phyloP scores from a whole-genome alignment of 23 tunicate genomes.

The Diplosoma virens region DNA sequence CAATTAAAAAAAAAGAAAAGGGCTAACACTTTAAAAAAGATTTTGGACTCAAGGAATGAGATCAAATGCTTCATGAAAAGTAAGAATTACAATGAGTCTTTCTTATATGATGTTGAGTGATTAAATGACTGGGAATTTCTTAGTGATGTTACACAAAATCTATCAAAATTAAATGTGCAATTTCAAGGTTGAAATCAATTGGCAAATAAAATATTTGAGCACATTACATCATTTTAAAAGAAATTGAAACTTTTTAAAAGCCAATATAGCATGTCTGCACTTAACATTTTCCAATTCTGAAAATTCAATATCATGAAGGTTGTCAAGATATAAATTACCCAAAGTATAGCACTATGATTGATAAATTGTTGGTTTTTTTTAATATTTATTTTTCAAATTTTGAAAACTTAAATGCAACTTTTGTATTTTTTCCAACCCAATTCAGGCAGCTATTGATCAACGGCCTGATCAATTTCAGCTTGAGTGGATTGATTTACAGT shows the following conservation, averaged over 20 bases:
- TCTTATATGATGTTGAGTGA: conserved; percentile 7
- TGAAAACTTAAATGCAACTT: conserved; percentile 8
- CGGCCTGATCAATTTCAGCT: conserved; percentile 6
- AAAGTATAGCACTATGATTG: conserved; percentile 13
- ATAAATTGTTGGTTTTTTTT: conserved; percentile 5
- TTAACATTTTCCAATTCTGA: conserved; percentile 8
- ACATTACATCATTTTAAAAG: too few relatives aligned
- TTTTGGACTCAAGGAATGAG: background rate
- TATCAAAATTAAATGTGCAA: conserved; percentile 23
- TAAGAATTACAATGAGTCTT: background rate
- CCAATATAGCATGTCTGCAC: conserved; percentile 13
- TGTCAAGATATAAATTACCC: conserved; percentile 1
- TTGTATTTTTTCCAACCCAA: conserved; percentile 8
- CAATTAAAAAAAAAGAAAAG: too few relatives aligned
- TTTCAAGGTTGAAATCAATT: conserved; percentile 5
- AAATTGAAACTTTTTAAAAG: too few relatives aligned
- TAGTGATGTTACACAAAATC: conserved; percentile 15
- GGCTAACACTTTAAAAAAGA: background rate
- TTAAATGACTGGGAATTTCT: conserved; percentile 36
- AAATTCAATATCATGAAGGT: conserved; percentile 11
- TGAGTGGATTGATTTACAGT: conserved; percentile 19
- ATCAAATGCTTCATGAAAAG: conserved; percentile 3
- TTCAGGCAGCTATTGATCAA: conserved; percentile 7
- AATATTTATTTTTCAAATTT: conserved; percentile 1
- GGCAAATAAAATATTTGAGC: too few relatives aligned